Evolutionary conservation across 2,113 vertebrate genomes (phyloP), one percentile per base, ranked within the genome.

Genomic region (Archilochus colubris): DNA sequence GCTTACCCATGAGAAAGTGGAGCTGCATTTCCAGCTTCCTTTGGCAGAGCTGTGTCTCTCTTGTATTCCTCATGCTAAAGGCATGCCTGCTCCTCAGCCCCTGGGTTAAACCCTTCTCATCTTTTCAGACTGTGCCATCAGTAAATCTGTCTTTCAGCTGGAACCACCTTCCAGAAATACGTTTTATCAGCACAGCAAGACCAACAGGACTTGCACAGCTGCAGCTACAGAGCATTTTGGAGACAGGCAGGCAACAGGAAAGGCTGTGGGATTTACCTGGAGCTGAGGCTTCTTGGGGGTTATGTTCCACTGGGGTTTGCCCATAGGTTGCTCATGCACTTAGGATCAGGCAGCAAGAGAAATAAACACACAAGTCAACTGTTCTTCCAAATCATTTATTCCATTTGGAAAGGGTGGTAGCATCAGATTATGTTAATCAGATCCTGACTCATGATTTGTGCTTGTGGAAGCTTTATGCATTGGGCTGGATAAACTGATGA

Each of bases 71-170:
- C 43, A 0, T 63, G 89, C 91, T 64, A 11, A 86, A 94, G 91
- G 84, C 95, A 85, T 75, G 66, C 58, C 83, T 1, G 3, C 78
- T 73, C 61, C 30, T 27, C 94, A 86, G 84, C 68, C 87, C 75
- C 77, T 40, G 4, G 2, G 2, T 66, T 84, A n/a, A 50, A 68
- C 21, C 3, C 61, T 85, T 89, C 89, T 91, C 87, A 25, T 87
- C 83, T n/a, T 31, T 97, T 75, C 44, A 64, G 40, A 3, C 74
- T 72, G 86, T 75, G 80, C 53, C 79, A 91, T 82, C 88, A 36
- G 30, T 31, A 94, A 95, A 82, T 93, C 80, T 93, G 79, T 69
- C 91, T 91, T 83, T 78, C 88, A 88, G 51, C 91, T 86, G 79
- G 31, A 93, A 40, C 76, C 79, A 54, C 93, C 94, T 91, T 88